Evolutionary conservation across 2,113 vertebrate species (phyloP), one percentile per base, ranked within the genome.

Genomic region (Gobio gobio): DNA sequence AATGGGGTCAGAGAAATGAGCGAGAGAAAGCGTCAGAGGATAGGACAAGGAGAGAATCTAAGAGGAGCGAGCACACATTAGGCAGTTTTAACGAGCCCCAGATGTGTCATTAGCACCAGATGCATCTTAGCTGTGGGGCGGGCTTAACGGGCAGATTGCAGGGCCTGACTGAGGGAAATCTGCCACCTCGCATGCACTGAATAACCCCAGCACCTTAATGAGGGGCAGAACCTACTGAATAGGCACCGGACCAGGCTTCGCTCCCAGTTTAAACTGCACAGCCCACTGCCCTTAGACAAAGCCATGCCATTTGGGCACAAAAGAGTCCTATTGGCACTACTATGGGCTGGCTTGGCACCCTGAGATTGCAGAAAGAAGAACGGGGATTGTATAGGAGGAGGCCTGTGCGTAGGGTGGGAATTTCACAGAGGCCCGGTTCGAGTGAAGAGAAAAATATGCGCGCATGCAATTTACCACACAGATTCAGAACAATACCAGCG

Each of bases 261-360:
- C n/a, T 87, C 75, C 56, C 33, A 40, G 82, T 61, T 72, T 84
- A 76, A 54, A 49, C 77, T 45, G 74, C 85, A 87, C 83, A 88
- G 75, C 74, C 84, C 84, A 86, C 40, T 86, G 59, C 80, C 84
- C 74, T 82, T 85, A 87, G 66, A 86, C 87, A 85, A 88, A 86
- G 56, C 86, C 82, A 4, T 43, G 81, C 12, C 75, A 73, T 83
- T 68, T 61, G 14, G 70, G 68, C 66, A 85, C 77, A 74, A 80
- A 76, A 78, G 72, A 82, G 40, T 16, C 16, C 78, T 43, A 29
- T 76, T 87, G 87, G 77, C 82, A 76, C 59, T 22, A 51, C 68
- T 47, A 75, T 63, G 59, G 47, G 58, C 45, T 54, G 74, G 58
- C 45, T 64, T 76, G 86, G 78, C 72, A 73, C 87, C 72, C 16